These are phyloP conservation scores for Craniophora ligustri DNA, from an alignment of 2,888 invertebrate species.

Conservation along the genomic window DNA sequence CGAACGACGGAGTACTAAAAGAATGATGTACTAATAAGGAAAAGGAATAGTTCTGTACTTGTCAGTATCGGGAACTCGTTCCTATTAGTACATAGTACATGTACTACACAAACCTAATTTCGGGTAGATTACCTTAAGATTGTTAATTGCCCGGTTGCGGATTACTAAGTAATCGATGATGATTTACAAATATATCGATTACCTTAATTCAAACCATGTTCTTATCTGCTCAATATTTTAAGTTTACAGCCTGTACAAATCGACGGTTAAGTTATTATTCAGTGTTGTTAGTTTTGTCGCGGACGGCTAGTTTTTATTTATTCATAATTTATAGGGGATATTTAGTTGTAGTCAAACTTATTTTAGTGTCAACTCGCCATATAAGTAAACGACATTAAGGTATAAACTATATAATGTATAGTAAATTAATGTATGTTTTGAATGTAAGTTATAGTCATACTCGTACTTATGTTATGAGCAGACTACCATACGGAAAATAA, in stretches of 20 bases:
- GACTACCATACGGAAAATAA: background rate
- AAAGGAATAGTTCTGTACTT: too few relatives aligned
- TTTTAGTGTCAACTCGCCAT: constrained; percentile 40
- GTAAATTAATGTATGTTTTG: background rate
- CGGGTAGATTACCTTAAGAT: too few relatives aligned
- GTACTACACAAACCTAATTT: too few relatives aligned
- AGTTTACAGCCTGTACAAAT: background rate
- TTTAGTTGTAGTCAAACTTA: too few relatives aligned
- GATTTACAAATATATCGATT: too few relatives aligned
- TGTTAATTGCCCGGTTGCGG: too few relatives aligned
- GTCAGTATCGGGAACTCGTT: too few relatives aligned
- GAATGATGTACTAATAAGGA: too few relatives aligned
- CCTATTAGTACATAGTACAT: too few relatives aligned
- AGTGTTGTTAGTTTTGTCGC: constrained; percentile 10
- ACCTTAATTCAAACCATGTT: background rate
- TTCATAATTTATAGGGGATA: constrained; percentile 26
- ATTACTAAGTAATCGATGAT: too few relatives aligned
- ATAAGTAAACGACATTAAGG: constrained; percentile 10
- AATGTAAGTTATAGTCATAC: background rate
- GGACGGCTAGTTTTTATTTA: constrained; percentile 15
- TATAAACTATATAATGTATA: background rate
- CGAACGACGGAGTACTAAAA: too few relatives aligned
- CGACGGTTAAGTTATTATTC: background rate
- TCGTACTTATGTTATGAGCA: background rate
- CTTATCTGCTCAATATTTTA: constrained; percentile 16